These are phyloP conservation scores for Nansenia antarctica DNA, from an alignment of 2,113 vertebrate species.

Conservation along the genomic window DNA sequence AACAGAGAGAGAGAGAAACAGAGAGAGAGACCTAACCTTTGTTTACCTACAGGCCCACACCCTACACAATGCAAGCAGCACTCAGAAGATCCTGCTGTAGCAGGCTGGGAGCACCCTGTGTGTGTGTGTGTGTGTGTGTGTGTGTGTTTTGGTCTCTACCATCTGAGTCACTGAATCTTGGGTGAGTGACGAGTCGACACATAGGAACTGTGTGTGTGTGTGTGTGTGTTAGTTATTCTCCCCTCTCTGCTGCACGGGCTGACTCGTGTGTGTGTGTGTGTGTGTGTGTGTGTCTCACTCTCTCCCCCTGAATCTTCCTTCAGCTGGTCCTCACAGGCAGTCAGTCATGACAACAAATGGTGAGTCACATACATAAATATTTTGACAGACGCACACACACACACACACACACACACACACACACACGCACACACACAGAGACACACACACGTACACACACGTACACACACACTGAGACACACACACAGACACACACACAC, in stretches of 20 bases:
- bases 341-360: conserved; percentile 36
- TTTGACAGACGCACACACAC: background rate
- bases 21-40: too few species aligned
- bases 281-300: background rate
- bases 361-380: conserved; percentile 40
- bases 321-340: conserved; percentile 12
- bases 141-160: too few species aligned
- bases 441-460: background rate
- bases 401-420: background rate
- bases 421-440: background rate
- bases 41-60: too few species aligned
- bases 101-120: too few species aligned
- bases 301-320: conserved; percentile 8
- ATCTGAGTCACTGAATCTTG: too few species aligned
- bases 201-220: background rate
- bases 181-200: background rate
- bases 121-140: too few species aligned
- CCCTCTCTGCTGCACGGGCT: too few species aligned
- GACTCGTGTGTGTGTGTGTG: background rate
- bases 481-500: too few species aligned
- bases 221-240: background rate
- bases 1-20: too few species aligned
- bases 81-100: too few species aligned
- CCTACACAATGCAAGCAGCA: too few species aligned
- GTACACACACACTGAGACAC: conserved; percentile 44